Percentiles rank a stretch among this genome's conserved stretches.
These are phyloP conservation scores for Andrena cerasifolii DNA, from an alignment of 1,140 invertebrate genomes.

Conservation along the genomic window DNA sequence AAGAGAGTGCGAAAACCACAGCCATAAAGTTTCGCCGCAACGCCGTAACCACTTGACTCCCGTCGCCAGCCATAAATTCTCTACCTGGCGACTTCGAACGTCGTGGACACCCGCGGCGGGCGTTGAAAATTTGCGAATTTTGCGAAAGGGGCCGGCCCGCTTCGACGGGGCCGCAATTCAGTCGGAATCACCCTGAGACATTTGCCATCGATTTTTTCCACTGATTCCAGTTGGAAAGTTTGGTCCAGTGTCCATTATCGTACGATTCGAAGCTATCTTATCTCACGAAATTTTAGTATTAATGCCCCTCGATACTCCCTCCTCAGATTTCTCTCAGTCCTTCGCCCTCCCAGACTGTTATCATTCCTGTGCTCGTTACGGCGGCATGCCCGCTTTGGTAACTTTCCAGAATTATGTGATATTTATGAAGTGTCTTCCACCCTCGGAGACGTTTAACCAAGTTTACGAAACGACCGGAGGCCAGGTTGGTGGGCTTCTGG, in stretches of 20 bases:
- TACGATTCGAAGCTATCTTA: slow-evolving; percentile 29
- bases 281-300: slow-evolving; percentile 1
- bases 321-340: too few species aligned
- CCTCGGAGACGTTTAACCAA: neutral
- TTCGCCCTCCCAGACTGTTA: neutral
- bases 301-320: slow-evolving; percentile 10
- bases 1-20: slow-evolving; percentile 71
- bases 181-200: too few species aligned
- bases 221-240: neutral
- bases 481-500: neutral
- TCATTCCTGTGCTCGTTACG: neutral
- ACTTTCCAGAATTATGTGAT: neutral
- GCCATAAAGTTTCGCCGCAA: slow-evolving; percentile 71
- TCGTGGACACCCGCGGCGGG: neutral
- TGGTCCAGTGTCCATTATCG: slow-evolving; percentile 12
- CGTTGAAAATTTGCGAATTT: neutral
- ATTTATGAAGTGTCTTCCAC: too few species aligned
- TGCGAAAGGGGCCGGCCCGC: too few species aligned
- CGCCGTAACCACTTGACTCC: slow-evolving; percentile 47
- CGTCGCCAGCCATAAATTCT: slow-evolving; percentile 18
- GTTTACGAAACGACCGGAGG: neutral
- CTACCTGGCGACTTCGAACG: neutral
- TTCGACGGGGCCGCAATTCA: too few species aligned
- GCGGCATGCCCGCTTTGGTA: neutral
- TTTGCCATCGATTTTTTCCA: too few species aligned